Percentiles rank a stretch among this genome's conserved stretches.
Evolutionary conservation across 2,797 vertebrate species (phyloP).

Genomic region (Enteromius trimaculatus): DNA sequence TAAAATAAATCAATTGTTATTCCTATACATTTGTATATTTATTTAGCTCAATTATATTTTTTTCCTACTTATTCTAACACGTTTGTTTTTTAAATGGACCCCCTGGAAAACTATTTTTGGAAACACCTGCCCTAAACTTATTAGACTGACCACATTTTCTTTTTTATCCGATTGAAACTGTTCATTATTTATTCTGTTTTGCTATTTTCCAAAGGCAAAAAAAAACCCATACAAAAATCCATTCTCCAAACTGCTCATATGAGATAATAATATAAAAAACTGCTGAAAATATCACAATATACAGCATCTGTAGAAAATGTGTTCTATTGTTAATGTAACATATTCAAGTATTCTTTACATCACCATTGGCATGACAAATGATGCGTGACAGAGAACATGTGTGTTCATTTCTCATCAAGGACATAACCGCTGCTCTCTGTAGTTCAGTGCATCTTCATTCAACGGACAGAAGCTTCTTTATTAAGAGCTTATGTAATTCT

Average conservation of each 20-base stretch:
- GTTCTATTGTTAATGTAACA: not conserved
- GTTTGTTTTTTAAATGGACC: no score
- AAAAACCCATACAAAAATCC: not conserved
- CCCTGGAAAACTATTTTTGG: no score
- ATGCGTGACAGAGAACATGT: not conserved
- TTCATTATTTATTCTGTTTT: not conserved
- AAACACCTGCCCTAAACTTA: no score
- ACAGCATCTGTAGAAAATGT: not conserved
- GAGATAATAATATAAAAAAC: not conserved
- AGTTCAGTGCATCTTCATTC: not conserved
- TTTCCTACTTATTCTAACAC: no score
- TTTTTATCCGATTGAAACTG: not conserved
- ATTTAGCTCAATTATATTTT: no score
- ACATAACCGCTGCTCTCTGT: not conserved
- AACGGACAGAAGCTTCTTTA: not conserved
- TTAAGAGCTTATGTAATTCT: not conserved
- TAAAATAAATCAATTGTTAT: no score
- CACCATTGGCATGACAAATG: no score
- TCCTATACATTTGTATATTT: no score
- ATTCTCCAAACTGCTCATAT: not conserved
- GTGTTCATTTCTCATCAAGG: not conserved
- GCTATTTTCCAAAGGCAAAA: not conserved
- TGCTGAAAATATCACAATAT: not conserved
- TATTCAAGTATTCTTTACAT: not conserved
- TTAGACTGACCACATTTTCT: not conserved